phyloP scores from a whole-genome alignment of 2,888 invertebrate genomes.

The Marronus borbonicus region DNA sequence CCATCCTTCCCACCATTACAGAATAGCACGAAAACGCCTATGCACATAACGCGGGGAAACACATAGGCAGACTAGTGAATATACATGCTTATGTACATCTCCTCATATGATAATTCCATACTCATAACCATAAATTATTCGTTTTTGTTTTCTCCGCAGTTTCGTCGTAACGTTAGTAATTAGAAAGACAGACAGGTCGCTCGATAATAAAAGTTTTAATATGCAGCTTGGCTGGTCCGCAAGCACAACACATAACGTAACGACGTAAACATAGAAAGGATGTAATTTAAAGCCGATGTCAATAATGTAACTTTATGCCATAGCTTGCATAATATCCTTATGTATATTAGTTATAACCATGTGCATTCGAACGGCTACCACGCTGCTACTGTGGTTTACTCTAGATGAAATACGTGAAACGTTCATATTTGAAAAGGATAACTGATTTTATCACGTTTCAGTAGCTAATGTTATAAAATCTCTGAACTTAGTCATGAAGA shows the following conservation, averaged over 20 bases:
- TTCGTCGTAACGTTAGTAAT: conserved; percentile 18
- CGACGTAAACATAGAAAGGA: conserved; percentile 23
- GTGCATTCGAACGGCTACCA: not conserved
- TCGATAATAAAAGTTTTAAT: conserved; percentile 22
- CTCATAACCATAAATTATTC: conserved; percentile 34
- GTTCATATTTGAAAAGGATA: too few species aligned
- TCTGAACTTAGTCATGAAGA: too few species aligned
- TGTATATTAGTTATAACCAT: not conserved
- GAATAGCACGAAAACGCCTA: too few species aligned
- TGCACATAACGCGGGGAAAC: too few species aligned
- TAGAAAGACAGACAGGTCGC: conserved; percentile 17
- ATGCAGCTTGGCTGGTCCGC: conserved; percentile 6
- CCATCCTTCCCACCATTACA: too few species aligned
- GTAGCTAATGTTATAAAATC: too few species aligned
- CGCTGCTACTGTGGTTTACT: not conserved
- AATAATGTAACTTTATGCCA: not conserved
- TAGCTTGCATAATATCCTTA: conserved; percentile 13
- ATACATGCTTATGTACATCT: conserved; percentile 2
- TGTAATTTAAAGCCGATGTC: conserved; percentile 22
- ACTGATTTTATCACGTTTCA: too few species aligned
- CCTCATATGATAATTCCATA: conserved; percentile 22
- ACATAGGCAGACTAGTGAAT: not conserved
- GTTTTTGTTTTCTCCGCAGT: conserved; percentile 28
- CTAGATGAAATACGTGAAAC: not conserved
- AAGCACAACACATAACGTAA: not conserved